Conservation (phyloP, 2,888 invertebrate genomes). For the Callyntrura sp. region DNA sequence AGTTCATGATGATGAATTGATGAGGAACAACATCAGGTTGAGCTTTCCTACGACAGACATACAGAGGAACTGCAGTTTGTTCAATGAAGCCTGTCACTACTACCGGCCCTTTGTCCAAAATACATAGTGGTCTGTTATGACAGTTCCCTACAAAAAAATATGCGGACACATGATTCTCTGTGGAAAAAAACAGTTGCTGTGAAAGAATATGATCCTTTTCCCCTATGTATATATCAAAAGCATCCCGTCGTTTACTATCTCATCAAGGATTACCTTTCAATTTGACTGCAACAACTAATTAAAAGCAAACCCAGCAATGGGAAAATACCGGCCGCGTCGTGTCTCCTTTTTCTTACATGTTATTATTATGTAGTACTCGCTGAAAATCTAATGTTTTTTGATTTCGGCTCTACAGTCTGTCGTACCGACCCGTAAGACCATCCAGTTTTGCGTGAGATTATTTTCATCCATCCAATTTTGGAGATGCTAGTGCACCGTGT, state of each 20-base stretch:
- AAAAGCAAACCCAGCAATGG: neutral
- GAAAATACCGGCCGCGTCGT: neutral
- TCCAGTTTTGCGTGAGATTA: no score
- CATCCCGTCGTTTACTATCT: neutral
- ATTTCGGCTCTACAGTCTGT: no score
- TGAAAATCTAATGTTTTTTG: no score
- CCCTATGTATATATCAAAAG: neutral
- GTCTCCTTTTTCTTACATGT: neutral
- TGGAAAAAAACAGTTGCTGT: neutral
- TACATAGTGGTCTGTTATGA: neutral
- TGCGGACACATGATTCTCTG: neutral
- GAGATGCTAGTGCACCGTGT: no score
- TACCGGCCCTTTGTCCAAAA: neutral
- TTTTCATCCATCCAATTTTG: no score
- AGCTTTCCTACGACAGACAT: neutral
- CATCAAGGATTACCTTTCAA: constrained; percentile 20
- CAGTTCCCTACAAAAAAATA: no score
- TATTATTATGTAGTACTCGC: neutral
- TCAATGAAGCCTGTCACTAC: neutral
- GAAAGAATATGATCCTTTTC: neutral
- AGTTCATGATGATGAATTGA: neutral
- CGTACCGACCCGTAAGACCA: no score
- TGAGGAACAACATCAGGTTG: neutral
- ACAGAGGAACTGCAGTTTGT: neutral
- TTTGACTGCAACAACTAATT: constrained; percentile 40